Percentiles rank a stretch among this genome's conserved stretches.
Conservation (phyloP, 2,888 invertebrate species). For the Caenorhabditis parvicauda region DNA sequence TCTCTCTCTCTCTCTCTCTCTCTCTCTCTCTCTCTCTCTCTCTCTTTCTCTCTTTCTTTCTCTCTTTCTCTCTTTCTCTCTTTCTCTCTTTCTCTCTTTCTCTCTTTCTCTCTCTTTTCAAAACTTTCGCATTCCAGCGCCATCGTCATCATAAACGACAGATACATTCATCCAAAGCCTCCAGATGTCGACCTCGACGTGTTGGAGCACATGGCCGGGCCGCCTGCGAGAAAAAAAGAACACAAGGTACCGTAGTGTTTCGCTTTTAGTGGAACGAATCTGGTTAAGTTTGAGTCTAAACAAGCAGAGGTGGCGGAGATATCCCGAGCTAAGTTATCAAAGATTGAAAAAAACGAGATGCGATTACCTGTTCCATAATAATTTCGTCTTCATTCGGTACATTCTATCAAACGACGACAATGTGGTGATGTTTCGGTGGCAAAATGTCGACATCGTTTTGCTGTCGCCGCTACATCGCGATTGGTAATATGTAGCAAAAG, state of each 20-base stretch:
- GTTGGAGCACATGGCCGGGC: conserved; percentile 16
- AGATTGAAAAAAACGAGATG: too few relatives aligned
- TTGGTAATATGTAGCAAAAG: too few relatives aligned
- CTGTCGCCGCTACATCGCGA: conserved; percentile 9
- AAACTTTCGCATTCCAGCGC: conserved; percentile 16
- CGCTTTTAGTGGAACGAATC: not conserved
- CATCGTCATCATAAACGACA: conserved; percentile 40
- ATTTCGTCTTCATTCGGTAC: too few relatives aligned
- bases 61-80: not conserved
- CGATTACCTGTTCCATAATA: too few relatives aligned
- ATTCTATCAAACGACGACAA: too few relatives aligned
- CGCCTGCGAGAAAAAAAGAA: not conserved
- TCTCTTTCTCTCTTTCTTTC: conserved; percentile 4
- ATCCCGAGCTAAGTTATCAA: not conserved
- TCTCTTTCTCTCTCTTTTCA: not conserved
- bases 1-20: not conserved
- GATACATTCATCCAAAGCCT: conserved; percentile 50
- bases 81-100: not conserved
- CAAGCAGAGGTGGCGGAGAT: not conserved
- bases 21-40: not conserved
- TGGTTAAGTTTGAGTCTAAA: not conserved
- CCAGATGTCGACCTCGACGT: conserved; percentile 23
- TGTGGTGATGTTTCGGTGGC: too few relatives aligned
- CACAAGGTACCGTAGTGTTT: not conserved
- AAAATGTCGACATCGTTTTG: conserved; percentile 11